These are phyloP conservation scores for Enteromius fasciolatus DNA, from an alignment of 2,797 vertebrate species.

Conservation along the genomic window DNA sequence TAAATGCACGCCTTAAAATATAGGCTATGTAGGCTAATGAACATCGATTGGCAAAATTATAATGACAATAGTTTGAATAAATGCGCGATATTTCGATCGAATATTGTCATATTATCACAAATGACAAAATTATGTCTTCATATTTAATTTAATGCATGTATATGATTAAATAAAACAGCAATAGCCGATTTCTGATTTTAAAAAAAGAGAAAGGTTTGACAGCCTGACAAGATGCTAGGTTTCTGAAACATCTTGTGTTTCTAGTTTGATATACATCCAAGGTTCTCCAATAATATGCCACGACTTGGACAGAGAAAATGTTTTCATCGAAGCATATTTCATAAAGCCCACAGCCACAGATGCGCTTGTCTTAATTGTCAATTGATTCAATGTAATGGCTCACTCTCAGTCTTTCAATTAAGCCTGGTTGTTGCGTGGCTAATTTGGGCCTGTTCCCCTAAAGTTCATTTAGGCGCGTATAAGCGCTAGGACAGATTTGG, in stretches of 20 bases:
- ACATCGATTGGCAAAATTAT: not conserved
- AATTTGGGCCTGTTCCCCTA: slow-evolving; percentile 60
- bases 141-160: not conserved
- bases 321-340: slow-evolving; percentile 27
- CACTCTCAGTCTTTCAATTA: slow-evolving; percentile 63
- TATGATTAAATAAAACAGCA: not conserved
- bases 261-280: slow-evolving; percentile 5
- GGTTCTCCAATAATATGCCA: not conserved
- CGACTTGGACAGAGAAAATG: not conserved
- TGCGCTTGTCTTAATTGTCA: slow-evolving; percentile 70
- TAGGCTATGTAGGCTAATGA: not conserved
- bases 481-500: slow-evolving; percentile 55
- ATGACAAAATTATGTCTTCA: not conserved
- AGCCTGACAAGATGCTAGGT: not conserved
- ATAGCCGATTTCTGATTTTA: not conserved
- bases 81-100: not conserved
- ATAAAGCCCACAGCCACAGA: slow-evolving; percentile 65
- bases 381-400: slow-evolving; percentile 61
- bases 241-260: slow-evolving; percentile 3
- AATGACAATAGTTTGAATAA: not conserved
- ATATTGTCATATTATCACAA: not conserved
- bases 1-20: not conserved
- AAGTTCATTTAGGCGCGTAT: slow-evolving; percentile 47
- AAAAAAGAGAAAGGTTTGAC: not conserved
- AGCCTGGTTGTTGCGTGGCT: slow-evolving; percentile 64